Base-by-base conservation (phyloP, 2,797 vertebrate genomes). In the Danio jaintianensis region DNA sequence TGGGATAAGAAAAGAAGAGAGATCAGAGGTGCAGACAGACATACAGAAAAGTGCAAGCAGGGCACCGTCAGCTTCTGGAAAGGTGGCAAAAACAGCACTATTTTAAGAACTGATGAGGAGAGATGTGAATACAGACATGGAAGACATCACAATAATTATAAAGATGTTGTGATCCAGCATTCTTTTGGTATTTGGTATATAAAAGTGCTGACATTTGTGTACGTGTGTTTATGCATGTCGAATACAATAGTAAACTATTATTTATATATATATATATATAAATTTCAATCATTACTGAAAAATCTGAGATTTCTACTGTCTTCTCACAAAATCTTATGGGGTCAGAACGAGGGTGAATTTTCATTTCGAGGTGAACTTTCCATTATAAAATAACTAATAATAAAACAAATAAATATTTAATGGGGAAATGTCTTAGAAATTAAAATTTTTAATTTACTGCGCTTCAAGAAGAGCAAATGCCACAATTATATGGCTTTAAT, bases 101-200 rank as follows among this genome's bases (percentile, higher is more conserved):
- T 85, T 87, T 82, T 75, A 66, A 53, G 62, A 82, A 38, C 12
- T 43, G 63, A 75, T 72, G n/a, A 36, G 18, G 16, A 53, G 45
- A 13, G 12, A 50, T 18, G 16, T 5, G 16, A 38, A 38, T 47
- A 64, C 15, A 75, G 63, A 20, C 45, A 62, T 15, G 36, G 15
- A n/a, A 79, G 6, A 42, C 16, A 22, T 40, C 12, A 53, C 12
- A 29, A 29, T 29, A 40, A 20, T 22, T 0, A 64, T 13, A 12
- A 69, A 12, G 47, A 12, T 48, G 6, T 16, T 10, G 15, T 15
- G n/a, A 52, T 15, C n/a, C 5, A 68, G 4, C 64, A 47, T 67
- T 36, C 5, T 9, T 50, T 68, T 22, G 22, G 22, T 59, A 20
- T 15, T 4, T 59, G 29, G 7, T 8, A 38, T 6, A 36, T 36